A percentile compares a stretch with the other conserved stretches of the same genome.
Conservation (phyloP, 2,113 vertebrate genomes). For the Cyprinodon tularosa region DNA sequence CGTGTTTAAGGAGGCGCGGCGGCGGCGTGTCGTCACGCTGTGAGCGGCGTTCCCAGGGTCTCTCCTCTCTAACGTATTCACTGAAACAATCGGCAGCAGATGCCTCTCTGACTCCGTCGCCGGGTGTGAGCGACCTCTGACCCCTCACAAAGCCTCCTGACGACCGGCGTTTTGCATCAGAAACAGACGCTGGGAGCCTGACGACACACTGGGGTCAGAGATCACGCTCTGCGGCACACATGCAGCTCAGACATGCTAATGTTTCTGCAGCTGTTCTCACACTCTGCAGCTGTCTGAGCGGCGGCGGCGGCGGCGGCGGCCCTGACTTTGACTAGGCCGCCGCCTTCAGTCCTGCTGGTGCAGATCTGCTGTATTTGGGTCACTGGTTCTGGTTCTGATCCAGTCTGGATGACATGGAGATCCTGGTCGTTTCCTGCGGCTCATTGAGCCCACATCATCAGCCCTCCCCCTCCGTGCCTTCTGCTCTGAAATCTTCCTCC, state of each 20-base stretch:
- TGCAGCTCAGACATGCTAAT: conserved; percentile 46
- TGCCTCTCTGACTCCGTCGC: conserved; percentile 7
- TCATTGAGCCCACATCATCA: background rate
- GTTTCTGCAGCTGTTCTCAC: conserved; percentile 24
- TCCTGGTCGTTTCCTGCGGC: no score
- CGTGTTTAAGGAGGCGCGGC: no score
- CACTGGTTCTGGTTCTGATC: no score
- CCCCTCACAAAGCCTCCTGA: conserved; percentile 46
- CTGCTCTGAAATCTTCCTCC: no score
- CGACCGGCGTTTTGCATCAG: conserved; percentile 47
- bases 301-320: no score
- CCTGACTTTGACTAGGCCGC: no score
- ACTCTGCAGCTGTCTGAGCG: conserved; percentile 24
- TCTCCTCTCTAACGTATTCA: conserved; percentile 29
- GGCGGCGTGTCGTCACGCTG: background rate
- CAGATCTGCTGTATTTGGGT: no score
- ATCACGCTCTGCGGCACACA: conserved; percentile 31
- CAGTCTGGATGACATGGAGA: no score
- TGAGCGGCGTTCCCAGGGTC: conserved; percentile 36
- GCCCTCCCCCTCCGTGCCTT: background rate
- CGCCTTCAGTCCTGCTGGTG: background rate
- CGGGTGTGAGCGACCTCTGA: conserved; percentile 13
- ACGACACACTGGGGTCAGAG: conserved; percentile 25
- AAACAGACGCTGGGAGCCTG: conserved; percentile 25
- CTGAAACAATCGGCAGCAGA: conserved; percentile 29